Evolutionary conservation across 2,113 vertebrate species (phyloP).

Genomic region (Oenanthe oenanthe): DNA sequence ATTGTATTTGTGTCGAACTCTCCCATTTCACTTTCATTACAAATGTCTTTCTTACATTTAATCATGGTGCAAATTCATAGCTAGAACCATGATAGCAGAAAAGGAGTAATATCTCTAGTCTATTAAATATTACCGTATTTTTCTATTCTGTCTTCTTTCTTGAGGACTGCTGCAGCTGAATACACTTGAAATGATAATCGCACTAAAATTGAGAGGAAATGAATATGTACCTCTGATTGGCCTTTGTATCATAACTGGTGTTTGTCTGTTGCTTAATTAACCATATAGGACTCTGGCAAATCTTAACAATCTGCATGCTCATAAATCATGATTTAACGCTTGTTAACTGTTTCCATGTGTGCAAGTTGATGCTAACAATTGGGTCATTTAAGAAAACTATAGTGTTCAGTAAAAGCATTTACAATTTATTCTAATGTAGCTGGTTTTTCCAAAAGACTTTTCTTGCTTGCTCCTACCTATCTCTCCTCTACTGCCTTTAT

Average conservation of each 20-base stretch:
- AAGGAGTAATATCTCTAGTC: slow-evolving; percentile 50
- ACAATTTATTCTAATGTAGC: slow-evolving; percentile 36
- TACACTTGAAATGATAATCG: slow-evolving; percentile 65
- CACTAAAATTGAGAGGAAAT: slow-evolving; percentile 66
- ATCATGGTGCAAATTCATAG: slow-evolving; percentile 46
- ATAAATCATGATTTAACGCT: slow-evolving; percentile 54
- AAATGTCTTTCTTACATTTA: slow-evolving; percentile 62
- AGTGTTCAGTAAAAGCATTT: slow-evolving; percentile 61
- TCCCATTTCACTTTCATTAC: slow-evolving; percentile 72
- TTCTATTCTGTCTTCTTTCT: slow-evolving; percentile 68
- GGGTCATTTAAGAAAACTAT: slow-evolving; percentile 51
- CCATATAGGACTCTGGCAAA: slow-evolving; percentile 51
- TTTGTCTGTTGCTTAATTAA: slow-evolving; percentile 63
- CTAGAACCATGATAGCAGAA: slow-evolving; percentile 45
- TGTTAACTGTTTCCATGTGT: slow-evolving; percentile 69
- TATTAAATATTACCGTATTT: slow-evolving; percentile 58
- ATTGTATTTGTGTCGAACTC: slow-evolving; percentile 64
- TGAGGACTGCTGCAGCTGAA: slow-evolving; percentile 70
- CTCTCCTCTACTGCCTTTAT: slow-evolving; percentile 47
- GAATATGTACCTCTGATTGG: slow-evolving; percentile 65
- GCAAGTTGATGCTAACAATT: slow-evolving; percentile 62
- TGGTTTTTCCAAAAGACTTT: slow-evolving; percentile 49
- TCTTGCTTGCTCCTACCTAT: slow-evolving; percentile 39
- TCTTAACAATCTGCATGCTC: slow-evolving; percentile 52
- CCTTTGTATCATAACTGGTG: slow-evolving; percentile 55